A percentile compares a stretch with the other conserved stretches of the same genome.
Conservation (phyloP, 2,113 vertebrate genomes). For the Suricata suricatta region DNA sequence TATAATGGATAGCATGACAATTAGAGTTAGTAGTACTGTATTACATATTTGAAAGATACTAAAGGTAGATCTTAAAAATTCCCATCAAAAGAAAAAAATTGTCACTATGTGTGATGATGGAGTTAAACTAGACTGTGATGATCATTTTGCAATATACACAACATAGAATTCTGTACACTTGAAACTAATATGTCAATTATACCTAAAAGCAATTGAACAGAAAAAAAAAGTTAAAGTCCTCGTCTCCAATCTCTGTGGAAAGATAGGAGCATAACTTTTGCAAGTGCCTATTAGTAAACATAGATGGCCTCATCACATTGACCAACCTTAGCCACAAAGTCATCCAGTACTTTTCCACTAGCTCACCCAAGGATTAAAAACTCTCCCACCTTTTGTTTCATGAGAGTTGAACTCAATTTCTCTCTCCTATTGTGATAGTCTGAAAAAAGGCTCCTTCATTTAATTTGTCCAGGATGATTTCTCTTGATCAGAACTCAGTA, state of each 20-base stretch:
- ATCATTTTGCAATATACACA: neutral
- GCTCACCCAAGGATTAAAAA: neutral
- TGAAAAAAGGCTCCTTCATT: neutral
- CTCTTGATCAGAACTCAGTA: neutral
- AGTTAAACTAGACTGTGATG: neutral
- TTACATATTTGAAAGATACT: neutral
- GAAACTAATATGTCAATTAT: neutral
- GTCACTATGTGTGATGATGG: neutral
- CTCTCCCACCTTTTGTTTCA: neutral
- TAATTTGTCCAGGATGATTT: neutral
- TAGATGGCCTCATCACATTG: neutral
- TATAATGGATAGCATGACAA: neutral
- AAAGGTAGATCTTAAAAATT: neutral
- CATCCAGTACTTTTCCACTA: neutral
- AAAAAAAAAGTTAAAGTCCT: neutral
- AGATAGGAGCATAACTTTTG: neutral
- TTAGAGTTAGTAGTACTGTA: neutral
- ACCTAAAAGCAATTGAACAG: neutral
- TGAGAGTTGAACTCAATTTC: neutral
- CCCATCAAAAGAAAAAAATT: neutral
- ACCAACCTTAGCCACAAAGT: neutral
- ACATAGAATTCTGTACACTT: neutral
- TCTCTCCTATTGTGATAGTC: neutral
- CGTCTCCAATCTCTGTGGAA: neutral
- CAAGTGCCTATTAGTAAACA: neutral